Percentiles rank a stretch among this genome's conserved stretches.
These are phyloP conservation scores for Laterallus jamaicensis DNA, from an alignment of 2,113 vertebrate species.

Conservation along the genomic window DNA sequence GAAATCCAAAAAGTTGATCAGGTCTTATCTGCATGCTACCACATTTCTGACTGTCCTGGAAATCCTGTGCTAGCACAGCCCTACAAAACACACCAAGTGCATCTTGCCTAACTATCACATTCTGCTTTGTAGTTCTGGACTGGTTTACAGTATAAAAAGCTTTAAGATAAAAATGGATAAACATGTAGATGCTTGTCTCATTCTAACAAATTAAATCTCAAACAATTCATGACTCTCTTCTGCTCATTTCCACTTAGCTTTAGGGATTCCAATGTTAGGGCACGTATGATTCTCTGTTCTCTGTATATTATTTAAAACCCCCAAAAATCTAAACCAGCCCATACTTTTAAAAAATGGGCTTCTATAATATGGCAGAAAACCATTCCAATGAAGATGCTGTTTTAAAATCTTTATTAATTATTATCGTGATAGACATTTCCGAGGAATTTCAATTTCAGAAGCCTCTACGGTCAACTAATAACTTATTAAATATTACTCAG, in stretches of 20 bases:
- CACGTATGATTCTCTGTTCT: background rate
- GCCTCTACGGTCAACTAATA: conserved; percentile 69
- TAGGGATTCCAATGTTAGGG: background rate
- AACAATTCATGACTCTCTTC: background rate
- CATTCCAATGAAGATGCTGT: conserved; percentile 54
- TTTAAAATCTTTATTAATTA: conserved; percentile 69
- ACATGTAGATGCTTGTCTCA: background rate
- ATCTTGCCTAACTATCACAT: background rate
- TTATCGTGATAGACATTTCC: conserved; percentile 68
- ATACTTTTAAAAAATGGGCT: conserved; percentile 30
- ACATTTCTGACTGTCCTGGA: background rate
- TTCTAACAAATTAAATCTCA: background rate
- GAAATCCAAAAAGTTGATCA: background rate
- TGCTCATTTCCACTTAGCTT: background rate
- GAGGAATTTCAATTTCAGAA: conserved; percentile 71
- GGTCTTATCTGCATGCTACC: background rate
- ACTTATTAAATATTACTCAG: conserved; percentile 76
- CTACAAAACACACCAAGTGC: background rate
- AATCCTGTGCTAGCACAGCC: background rate
- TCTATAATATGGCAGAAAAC: conserved; percentile 37
- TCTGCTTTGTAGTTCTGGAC: background rate
- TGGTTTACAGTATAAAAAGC: background rate
- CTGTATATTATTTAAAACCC: background rate
- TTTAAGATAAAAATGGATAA: background rate
- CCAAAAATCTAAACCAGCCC: background rate